phyloP scores from a whole-genome alignment of 2,113 vertebrate species.

The Lipotes vexillifer region DNA sequence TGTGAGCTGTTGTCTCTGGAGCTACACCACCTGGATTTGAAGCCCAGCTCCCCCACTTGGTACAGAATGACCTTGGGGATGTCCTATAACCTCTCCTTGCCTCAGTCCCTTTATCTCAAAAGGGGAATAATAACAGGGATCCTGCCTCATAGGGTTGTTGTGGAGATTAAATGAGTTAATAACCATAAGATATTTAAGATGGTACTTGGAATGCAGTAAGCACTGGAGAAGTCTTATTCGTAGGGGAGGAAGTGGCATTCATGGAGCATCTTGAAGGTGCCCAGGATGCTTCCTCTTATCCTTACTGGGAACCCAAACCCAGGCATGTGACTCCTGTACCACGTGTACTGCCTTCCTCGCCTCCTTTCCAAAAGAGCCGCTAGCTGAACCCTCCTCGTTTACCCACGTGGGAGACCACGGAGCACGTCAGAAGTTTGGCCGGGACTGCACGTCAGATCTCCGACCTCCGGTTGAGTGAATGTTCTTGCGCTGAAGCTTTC shows the following conservation, averaged over 20 bases:
- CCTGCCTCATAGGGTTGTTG: background rate
- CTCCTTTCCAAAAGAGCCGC: fast-evolving
- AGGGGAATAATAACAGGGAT: background rate
- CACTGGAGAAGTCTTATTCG: too few species aligned
- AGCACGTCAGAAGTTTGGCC: background rate
- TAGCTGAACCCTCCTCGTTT: background rate
- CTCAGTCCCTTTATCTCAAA: background rate
- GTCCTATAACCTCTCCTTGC: background rate
- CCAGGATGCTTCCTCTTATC: background rate
- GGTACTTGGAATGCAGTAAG: background rate
- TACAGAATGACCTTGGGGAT: background rate
- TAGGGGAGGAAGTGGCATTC: background rate
- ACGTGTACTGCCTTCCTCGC: fast-evolving
- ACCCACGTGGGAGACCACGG: fast-evolving
- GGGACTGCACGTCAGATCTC: background rate
- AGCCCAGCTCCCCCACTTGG: too few species aligned
- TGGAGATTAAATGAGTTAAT: background rate
- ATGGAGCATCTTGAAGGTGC: background rate
- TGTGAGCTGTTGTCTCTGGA: background rate
- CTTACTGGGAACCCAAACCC: background rate
- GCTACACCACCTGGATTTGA: background rate
- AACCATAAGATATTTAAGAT: background rate
- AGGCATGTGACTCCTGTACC: fast-evolving
- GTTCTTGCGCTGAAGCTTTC: background rate
- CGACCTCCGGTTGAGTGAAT: background rate